Conservation (phyloP, 2,797 vertebrate genomes). For the Aeoliscus strigatus region DNA sequence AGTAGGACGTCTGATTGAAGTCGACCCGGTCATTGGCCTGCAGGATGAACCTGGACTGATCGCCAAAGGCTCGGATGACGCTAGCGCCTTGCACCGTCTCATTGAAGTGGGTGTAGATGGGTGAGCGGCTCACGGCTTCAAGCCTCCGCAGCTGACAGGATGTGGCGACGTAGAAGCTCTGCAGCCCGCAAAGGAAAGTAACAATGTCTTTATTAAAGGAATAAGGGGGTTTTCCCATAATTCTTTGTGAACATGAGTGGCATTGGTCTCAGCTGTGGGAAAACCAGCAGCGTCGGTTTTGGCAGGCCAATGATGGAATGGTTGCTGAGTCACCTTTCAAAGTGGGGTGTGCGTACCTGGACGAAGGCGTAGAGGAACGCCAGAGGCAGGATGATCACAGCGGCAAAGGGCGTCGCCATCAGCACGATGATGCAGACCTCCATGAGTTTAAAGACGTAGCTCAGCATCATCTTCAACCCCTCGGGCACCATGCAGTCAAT, state of each 20-base stretch:
- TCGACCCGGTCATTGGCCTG: too few species aligned
- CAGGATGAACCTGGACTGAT: too few species aligned
- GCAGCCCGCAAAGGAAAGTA: slow-evolving; percentile 30
- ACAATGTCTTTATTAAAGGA: too few species aligned
- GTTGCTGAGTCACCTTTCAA: too few species aligned
- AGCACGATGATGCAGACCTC: slow-evolving; percentile 85
- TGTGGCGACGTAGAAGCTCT: slow-evolving; percentile 96
- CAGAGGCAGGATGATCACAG: slow-evolving; percentile 84
- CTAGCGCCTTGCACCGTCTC: slow-evolving; percentile 88
- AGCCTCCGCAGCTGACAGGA: slow-evolving; percentile 94
- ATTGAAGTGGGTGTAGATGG: slow-evolving; percentile 96
- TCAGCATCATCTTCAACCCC: slow-evolving; percentile 87
- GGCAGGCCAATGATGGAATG: too few species aligned
- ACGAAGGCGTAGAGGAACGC: slow-evolving; percentile 83
- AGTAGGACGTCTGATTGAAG: too few species aligned
- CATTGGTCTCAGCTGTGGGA: too few species aligned
- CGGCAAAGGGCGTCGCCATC: slow-evolving; percentile 86
- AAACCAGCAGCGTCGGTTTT: too few species aligned
- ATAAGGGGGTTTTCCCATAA: too few species aligned
- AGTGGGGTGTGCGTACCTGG: too few species aligned
- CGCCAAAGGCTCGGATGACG: slow-evolving; percentile 89
- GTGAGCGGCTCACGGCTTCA: slow-evolving; percentile 94
- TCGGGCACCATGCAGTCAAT: slow-evolving; percentile 87
- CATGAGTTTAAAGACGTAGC: slow-evolving; percentile 77
- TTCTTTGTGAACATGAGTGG: too few species aligned